Percentiles rank a stretch among this genome's conserved stretches.
Conservation (phyloP, 2,113 vertebrate species). For the Gallinago jamesoni region DNA sequence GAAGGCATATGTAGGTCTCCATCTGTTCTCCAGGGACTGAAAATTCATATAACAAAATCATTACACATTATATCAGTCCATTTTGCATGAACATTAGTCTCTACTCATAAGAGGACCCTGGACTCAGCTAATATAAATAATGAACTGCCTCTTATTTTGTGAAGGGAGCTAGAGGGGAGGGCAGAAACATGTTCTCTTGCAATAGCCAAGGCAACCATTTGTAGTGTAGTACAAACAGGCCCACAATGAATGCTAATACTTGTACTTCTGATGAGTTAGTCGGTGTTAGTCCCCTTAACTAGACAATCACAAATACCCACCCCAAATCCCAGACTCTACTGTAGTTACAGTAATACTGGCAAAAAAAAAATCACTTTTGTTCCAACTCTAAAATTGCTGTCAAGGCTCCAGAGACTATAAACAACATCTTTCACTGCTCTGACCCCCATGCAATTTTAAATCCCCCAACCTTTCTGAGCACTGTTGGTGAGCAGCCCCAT, state of each 20-base stretch:
- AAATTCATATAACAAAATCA: conserved; percentile 75
- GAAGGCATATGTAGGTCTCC: conserved; percentile 58
- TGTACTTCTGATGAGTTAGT: neutral
- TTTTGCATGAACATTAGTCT: conserved; percentile 72
- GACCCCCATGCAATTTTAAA: conserved; percentile 88
- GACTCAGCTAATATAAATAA: conserved; percentile 76
- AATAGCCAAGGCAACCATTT: conserved; percentile 6
- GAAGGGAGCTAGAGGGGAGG: conserved; percentile 30
- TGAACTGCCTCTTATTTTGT: conserved; percentile 72
- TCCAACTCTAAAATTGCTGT: conserved; percentile 80
- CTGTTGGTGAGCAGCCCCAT: conserved; percentile 86
- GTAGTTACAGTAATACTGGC: conserved; percentile 72
- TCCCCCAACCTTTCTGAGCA: conserved; percentile 88
- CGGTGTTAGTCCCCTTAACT: conserved; percentile 22
- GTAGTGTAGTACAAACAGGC: neutral
- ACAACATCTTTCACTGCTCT: conserved; percentile 87
- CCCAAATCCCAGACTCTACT: conserved; percentile 63
- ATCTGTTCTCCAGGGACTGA: conserved; percentile 54
- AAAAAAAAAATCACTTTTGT: conserved; percentile 77
- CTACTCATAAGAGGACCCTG: conserved; percentile 67
- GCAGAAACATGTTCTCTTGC: neutral
- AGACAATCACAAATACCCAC: conserved; percentile 59
- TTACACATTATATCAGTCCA: conserved; percentile 71
- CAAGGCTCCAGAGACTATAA: conserved; percentile 82
- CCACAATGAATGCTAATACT: neutral